Evolutionary conservation across 2,113 vertebrate species (phyloP).

Genomic region (Grantiella picta): DNA sequence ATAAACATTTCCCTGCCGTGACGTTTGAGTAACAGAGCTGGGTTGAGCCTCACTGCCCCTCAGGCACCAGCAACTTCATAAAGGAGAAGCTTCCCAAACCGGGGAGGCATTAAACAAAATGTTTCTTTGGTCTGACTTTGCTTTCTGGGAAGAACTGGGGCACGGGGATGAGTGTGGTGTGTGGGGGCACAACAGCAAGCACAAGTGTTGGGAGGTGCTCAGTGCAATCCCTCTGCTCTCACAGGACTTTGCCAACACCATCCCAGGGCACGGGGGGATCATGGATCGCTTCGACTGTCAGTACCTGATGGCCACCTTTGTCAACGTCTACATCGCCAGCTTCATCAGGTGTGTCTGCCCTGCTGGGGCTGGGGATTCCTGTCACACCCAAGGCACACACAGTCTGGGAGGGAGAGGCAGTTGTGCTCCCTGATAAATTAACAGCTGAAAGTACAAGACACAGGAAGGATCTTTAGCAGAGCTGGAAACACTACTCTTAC

Average conservation of each 20-base stretch:
- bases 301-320: conserved; percentile 98
- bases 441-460: background rate
- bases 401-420: background rate
- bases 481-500: background rate
- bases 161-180: rapidly evolving
- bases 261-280: conserved; percentile 95
- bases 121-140: background rate
- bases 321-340: conserved; percentile 98
- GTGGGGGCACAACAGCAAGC: rapidly evolving
- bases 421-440: rapidly evolving
- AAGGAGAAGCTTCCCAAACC: background rate
- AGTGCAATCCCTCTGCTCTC: background rate
- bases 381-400: rapidly evolving
- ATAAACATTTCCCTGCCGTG: background rate
- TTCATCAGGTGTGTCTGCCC: conserved; percentile 87
- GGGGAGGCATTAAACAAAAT: background rate
- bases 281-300: conserved; percentile 99
- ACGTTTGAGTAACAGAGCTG: background rate
- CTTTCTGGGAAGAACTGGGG: background rate
- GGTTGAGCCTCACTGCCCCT: background rate
- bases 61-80: background rate
- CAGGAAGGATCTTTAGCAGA: background rate
- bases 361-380: background rate
- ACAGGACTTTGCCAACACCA: conserved; percentile 98
- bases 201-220: rapidly evolving